These are phyloP conservation scores for Rhizomys pruinosus DNA, from an alignment of 2,113 vertebrate species.

Conservation along the genomic window DNA sequence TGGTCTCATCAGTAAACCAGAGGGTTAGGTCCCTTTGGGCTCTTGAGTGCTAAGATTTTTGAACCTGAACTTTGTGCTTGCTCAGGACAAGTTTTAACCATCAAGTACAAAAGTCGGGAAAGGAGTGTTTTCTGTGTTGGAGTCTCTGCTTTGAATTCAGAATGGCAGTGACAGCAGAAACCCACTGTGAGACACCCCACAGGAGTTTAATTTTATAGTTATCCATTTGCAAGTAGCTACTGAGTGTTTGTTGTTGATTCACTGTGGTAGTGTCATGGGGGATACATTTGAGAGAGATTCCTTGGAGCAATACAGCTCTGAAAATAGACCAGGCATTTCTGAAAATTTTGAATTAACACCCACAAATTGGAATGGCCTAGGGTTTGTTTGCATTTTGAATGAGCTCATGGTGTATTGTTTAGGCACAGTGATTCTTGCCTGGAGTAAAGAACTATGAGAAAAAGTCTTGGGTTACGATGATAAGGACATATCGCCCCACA, in stretches of 20 bases:
- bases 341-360: constrained; percentile 76
- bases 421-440: neutral
- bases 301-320: constrained; percentile 31
- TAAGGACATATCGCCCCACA: neutral
- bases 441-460: neutral
- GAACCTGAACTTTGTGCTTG: neutral
- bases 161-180: neutral
- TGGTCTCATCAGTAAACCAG: neutral
- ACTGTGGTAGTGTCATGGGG: neutral
- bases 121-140: neutral
- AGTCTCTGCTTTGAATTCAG: neutral
- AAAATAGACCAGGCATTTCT: constrained; percentile 58
- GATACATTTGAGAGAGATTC: constrained; percentile 7
- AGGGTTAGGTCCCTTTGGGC: neutral
- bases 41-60: neutral
- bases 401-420: neutral
- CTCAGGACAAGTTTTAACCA: neutral
- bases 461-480: neutral
- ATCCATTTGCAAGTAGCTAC: neutral
- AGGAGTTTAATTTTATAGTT: neutral
- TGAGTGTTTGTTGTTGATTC: neutral
- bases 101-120: neutral
- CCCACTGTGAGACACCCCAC: rapidly evolving
- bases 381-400: constrained; percentile 60
- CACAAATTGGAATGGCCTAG: constrained; percentile 72